phyloP scores from a whole-genome alignment of 2,113 vertebrate species.

The Diadophis punctatus region DNA sequence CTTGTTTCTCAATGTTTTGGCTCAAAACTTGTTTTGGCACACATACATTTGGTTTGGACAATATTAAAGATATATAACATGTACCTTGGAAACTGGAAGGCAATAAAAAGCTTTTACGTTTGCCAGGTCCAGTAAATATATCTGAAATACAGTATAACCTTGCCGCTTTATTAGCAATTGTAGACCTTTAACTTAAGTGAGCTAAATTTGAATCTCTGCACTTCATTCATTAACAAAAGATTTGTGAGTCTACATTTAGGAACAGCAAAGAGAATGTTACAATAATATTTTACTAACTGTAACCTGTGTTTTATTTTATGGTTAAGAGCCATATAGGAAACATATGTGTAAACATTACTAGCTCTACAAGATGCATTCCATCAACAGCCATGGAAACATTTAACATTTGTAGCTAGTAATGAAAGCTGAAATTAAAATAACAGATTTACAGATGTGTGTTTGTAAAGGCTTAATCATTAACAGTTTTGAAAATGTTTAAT shows the following conservation, averaged over 20 bases:
- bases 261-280: slow-evolving; percentile 40
- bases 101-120: neutral
- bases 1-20: neutral
- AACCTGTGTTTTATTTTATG: slow-evolving; percentile 38
- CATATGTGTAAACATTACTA: slow-evolving; percentile 45
- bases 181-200: slow-evolving; percentile 15
- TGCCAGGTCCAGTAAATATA: neutral
- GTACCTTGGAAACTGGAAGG: neutral
- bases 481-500: slow-evolving; percentile 9
- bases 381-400: slow-evolving; percentile 48
- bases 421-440: slow-evolving; percentile 55
- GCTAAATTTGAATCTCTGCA: neutral
- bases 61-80: neutral
- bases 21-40: neutral
- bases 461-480: slow-evolving; percentile 26
- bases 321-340: slow-evolving; percentile 44
- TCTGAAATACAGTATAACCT: neutral
- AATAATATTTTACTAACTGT: slow-evolving; percentile 53
- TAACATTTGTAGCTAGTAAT: slow-evolving; percentile 38
- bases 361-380: slow-evolving; percentile 53
- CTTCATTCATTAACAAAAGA: slow-evolving; percentile 13
- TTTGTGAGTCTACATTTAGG: slow-evolving; percentile 5
- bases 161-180: fast-evolving
- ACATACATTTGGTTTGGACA: neutral
- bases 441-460: slow-evolving; percentile 37